Evolutionary conservation across 2,797 vertebrate species (phyloP), one percentile per base, ranked within the genome.

Genomic region (Crocodylus rhombifer): DNA sequence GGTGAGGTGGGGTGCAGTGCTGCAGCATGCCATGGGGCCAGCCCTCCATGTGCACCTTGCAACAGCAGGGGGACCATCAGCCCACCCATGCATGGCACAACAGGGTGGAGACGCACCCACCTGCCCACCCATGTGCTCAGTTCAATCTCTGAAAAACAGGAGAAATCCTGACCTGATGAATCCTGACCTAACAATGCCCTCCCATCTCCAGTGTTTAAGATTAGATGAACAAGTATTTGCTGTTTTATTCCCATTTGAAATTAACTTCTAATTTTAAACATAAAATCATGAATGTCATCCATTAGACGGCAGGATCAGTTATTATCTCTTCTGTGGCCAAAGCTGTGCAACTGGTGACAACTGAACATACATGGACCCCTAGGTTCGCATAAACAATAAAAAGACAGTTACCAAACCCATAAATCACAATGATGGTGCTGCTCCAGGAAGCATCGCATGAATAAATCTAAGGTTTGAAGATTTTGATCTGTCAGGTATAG

Each of bases 321-420:
- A 3, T 4, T 30, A 81, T 77, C 51, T 5, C 80, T 64, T n/a
- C n/a, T 0, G 0, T 51, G n/a, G 51, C 67, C 89, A 77, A 57
- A 74, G 51, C 0, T 0, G 64, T 67, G 82, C 67, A 82, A 51
- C 10, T 6, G 57, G n/a, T 65, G 15, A 1, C 20, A 67, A 71
- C 5, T 63, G n/a, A 65, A 51, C 60, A 16, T 0, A 0, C 1
- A 8, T 33, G 30, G 78, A 86, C 42, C 10, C 20, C 5, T 9
- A 25, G 81, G 62, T 57, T 94, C 57, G 62, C 17, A 56, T 0
- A 1, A 20, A 20, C 69, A 20, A 14, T 1, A 78, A 90, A 91
- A 91, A 89, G 62, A 84, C 58, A 80, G 55, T 64, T 61, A 17
- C 2, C 42, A 71, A 77, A 14, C 58, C 90, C 51, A 63, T 75